Base-by-base conservation (phyloP, 2,888 invertebrate genomes). In the Portevinia maculata region DNA sequence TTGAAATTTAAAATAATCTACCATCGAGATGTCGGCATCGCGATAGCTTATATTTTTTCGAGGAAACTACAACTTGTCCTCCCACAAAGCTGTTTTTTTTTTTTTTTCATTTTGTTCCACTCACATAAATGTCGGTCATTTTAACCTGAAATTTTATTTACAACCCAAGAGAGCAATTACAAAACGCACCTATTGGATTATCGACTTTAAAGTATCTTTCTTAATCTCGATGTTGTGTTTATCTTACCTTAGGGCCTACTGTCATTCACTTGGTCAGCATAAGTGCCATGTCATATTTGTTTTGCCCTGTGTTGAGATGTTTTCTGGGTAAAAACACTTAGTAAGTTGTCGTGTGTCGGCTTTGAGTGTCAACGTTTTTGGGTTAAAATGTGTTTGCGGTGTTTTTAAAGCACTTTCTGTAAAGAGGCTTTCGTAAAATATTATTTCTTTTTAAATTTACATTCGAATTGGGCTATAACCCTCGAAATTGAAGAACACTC, bases 311-410 rank as follows among this genome's bases (percentile, higher is more conserved):
- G 41, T 53, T 46, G 15, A 73, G 60, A 41, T 21, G 67, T 60
- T 79, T 79, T 79, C 74, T 62, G 46, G 13, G 60, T 62, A 79
- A 79, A 30, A 79, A 67, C 67, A 73, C 79, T 71, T 34, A 62
- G 53, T n/a, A 13, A 17, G n/a, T 19, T 59, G 30, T 34, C 41
- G 41, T 37, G 19, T 34, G 48, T 46, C 19, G 8, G 37, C 5
- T 24, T 2, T 48, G 41, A 55, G 57, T 2, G 24, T 24, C 24
- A 5, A 5, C 24, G 24, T 53, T 60, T 44, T 64, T 32, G 9
- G 53, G 44, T 52, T 44, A 19, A 30, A 50, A 39, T 24, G 7
- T 41, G 17, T 67, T 79, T 62, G 37, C 62, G 50, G 39, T 74
- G 44, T 69, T 39, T 30, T 41, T 75, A 48, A 28, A 24, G 48